Percentiles rank a stretch among this genome's conserved stretches.
phyloP scores from a whole-genome alignment of 2,888 invertebrate genomes.

The Tipula helvola region DNA sequence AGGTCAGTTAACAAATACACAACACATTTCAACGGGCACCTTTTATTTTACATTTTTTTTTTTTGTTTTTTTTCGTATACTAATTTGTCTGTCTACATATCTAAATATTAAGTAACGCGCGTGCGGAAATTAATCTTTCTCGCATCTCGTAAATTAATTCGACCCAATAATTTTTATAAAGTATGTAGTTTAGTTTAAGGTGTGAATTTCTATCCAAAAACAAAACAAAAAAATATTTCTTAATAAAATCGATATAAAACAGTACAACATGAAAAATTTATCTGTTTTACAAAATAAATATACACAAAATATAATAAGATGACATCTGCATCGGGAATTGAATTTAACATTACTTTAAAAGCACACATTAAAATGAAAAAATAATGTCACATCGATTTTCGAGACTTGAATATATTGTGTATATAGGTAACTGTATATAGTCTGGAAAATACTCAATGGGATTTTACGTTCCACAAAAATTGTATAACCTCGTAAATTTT shows the following conservation, averaged over 20 bases:
- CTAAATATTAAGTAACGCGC: neutral
- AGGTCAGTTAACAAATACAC: neutral
- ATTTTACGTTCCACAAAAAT: neutral
- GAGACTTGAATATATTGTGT: neutral
- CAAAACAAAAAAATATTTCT: neutral
- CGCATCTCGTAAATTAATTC: neutral
- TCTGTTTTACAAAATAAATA: neutral
- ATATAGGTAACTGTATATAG: neutral
- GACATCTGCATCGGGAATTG: neutral
- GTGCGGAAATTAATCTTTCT: neutral
- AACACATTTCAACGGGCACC: neutral
- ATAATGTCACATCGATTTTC: neutral
- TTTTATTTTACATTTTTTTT: neutral
- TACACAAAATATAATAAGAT: neutral
- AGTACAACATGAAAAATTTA: neutral
- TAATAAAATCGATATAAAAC: neutral
- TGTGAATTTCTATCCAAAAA: neutral
- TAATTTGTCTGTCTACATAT: neutral
- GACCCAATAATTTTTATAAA: neutral
- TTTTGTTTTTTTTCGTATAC: too few relatives aligned
- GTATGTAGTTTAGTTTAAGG: neutral
- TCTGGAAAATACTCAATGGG: neutral
- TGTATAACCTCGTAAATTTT: neutral
- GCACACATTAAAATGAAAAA: neutral
- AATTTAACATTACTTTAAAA: neutral